Conservation (phyloP, 1,140 invertebrate species). For the Trichogramma pretiosum region DNA sequence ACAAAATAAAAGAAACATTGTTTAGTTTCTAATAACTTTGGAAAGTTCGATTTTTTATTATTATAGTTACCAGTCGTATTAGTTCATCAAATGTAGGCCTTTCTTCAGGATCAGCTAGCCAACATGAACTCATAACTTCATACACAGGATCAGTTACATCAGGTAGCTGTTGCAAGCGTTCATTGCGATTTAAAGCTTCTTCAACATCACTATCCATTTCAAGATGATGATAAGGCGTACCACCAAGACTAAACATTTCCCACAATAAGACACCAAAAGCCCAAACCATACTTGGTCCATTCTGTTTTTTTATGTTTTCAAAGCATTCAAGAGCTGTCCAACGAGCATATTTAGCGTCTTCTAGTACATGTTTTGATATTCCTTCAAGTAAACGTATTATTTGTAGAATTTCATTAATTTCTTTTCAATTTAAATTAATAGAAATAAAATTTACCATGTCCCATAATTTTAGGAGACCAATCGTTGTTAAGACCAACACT, state of each 20-base stretch:
- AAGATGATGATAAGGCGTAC: constrained; percentile 66
- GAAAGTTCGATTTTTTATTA: too few relatives aligned
- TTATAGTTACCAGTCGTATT: constrained; percentile 37
- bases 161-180: constrained; percentile 61
- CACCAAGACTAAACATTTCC: constrained; percentile 76
- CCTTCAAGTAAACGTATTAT: constrained; percentile 2
- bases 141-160: constrained; percentile 69
- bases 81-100: constrained; percentile 61
- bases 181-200: constrained; percentile 56
- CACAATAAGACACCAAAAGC: constrained; percentile 72
- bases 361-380: constrained; percentile 48
- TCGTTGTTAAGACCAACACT: constrained; percentile 57
- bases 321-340: constrained; percentile 74
- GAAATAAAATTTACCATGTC: constrained; percentile 47
- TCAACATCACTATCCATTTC: constrained; percentile 57
- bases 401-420: too few relatives aligned
- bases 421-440: neutral
- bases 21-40: too few relatives aligned
- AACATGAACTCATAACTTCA: constrained; percentile 74
- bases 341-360: constrained; percentile 54
- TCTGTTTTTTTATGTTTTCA: constrained; percentile 53
- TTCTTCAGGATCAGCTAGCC: constrained; percentile 74
- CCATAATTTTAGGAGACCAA: constrained; percentile 60
- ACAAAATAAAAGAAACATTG: too few relatives aligned
- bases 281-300: constrained; percentile 74